A percentile compares a stretch with the other conserved stretches of the same genome.
Evolutionary conservation across 2,113 vertebrate species (phyloP).

Genomic region (Acinonyx jubatus): DNA sequence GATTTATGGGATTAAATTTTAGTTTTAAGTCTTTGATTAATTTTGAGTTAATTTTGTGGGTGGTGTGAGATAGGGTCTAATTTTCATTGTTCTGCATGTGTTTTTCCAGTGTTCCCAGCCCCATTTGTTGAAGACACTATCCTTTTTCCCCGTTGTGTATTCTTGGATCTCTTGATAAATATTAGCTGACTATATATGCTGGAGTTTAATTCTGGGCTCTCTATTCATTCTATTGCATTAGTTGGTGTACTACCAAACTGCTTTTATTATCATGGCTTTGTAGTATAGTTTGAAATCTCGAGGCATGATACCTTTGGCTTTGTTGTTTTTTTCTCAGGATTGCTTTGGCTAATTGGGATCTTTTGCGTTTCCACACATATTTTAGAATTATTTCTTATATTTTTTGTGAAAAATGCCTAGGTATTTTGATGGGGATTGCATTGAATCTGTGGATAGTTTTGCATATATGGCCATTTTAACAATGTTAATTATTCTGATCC

Average conservation of each 20-base stretch:
- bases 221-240: background rate
- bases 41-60: background rate
- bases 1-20: background rate
- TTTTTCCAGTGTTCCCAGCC: background rate
- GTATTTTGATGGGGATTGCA: background rate
- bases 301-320: background rate
- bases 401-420: background rate
- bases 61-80: background rate
- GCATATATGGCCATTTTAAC: background rate
- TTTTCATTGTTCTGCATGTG: background rate
- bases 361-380: background rate
- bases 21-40: background rate
- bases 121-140: background rate
- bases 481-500: background rate
- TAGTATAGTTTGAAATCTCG: background rate
- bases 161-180: background rate
- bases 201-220: background rate
- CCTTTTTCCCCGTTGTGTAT: background rate
- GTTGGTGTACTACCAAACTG: background rate
- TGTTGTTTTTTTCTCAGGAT: background rate
- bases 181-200: background rate
- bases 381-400: background rate
- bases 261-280: background rate
- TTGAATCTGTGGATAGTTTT: background rate
- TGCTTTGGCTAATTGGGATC: background rate